These are phyloP conservation scores for Heliconius erato DNA, from an alignment of 2,888 invertebrate species.

Conservation along the genomic window DNA sequence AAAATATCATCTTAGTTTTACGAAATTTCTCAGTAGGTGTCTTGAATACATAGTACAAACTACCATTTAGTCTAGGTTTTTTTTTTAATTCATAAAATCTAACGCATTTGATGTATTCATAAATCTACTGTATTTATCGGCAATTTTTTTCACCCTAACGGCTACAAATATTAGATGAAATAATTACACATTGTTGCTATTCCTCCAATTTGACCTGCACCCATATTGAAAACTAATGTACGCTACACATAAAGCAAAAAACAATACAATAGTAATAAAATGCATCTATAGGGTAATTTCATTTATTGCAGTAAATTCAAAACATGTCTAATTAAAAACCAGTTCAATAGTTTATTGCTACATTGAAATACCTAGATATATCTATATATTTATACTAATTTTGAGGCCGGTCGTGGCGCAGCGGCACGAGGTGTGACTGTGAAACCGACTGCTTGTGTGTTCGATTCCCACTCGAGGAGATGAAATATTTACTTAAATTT, in stretches of 20 bases:
- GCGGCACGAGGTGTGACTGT: too few species aligned
- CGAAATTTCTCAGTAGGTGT: background rate
- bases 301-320: conserved; percentile 17
- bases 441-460: too few species aligned
- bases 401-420: too few species aligned
- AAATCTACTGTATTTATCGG: background rate
- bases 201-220: conserved; percentile 64
- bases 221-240: conserved; percentile 54
- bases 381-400: background rate
- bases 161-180: conserved; percentile 18
- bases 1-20: background rate
- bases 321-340: conserved; percentile 16
- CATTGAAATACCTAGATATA: background rate
- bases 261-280: conserved; percentile 6
- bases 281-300: background rate
- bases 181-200: conserved; percentile 61
- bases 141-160: background rate
- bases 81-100: background rate
- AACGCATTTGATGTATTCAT: background rate
- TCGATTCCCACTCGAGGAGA: too few species aligned
- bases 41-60: background rate
- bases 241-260: background rate
- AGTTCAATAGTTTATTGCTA: conserved; percentile 5
- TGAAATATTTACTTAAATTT: too few species aligned
- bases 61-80: background rate